phyloP scores from a whole-genome alignment of 2,797 vertebrate genomes.

The Ataeniobius toweri region DNA sequence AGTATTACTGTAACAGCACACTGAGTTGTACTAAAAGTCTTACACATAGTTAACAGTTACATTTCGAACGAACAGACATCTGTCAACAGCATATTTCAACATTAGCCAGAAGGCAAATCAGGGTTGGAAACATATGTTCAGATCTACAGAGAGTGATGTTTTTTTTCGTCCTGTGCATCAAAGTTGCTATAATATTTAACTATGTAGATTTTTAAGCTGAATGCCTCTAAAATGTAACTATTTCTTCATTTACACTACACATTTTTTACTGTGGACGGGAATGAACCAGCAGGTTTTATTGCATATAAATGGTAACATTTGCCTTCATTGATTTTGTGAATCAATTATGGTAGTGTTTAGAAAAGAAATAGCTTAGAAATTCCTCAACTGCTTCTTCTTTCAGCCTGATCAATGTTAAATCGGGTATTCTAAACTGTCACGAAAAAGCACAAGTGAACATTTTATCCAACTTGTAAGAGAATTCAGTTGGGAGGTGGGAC shows the following conservation, averaged over 20 bases:
- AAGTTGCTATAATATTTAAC: neutral
- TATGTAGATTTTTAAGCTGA: neutral
- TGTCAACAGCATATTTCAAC: constrained; percentile 22
- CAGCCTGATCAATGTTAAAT: too few species aligned
- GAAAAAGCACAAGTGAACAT: neutral
- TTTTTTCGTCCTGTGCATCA: neutral
- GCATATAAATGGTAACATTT: too few species aligned
- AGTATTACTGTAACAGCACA: neutral
- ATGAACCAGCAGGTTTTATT: neutral
- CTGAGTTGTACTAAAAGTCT: neutral
- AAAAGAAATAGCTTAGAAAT: too few species aligned
- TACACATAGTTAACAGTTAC: constrained; percentile 14
- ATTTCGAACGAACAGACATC: constrained; percentile 29
- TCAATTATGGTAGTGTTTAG: too few species aligned
- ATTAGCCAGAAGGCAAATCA: constrained; percentile 8
- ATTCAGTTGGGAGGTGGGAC: neutral
- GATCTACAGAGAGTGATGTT: neutral
- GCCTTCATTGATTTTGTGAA: too few species aligned
- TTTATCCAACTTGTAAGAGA: constrained; percentile 5
- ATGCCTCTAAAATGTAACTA: neutral
- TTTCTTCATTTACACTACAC: neutral
- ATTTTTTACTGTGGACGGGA: neutral
- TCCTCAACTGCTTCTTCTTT: too few species aligned
- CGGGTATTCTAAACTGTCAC: neutral
- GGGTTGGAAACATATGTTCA: constrained; percentile 3